Conservation (phyloP, 2,797 vertebrate genomes). For the Phoeniculus purpureus region DNA sequence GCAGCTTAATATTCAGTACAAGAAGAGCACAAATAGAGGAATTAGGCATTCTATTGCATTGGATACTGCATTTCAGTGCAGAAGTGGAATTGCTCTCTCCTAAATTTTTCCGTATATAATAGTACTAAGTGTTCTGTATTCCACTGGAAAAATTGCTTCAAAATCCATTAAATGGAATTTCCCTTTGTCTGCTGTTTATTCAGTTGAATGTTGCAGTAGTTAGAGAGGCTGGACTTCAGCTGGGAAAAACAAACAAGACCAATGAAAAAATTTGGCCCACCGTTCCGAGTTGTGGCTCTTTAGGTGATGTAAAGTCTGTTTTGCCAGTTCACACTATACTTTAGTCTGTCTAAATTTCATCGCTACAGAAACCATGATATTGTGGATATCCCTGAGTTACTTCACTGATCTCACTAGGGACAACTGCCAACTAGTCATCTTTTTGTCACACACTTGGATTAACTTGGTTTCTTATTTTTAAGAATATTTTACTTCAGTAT, state of each 20-base stretch:
- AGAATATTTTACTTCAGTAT: not conserved
- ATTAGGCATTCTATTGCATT: conserved; percentile 6
- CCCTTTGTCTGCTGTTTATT: not conserved
- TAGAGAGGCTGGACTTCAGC: not conserved
- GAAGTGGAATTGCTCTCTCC: not conserved
- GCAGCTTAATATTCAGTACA: not conserved
- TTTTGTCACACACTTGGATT: not conserved
- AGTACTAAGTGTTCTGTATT: not conserved
- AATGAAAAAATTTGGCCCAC: not conserved
- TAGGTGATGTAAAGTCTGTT: not conserved
- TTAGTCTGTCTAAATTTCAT: not conserved
- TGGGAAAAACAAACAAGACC: conserved; percentile 22
- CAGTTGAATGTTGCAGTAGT: conserved; percentile 5
- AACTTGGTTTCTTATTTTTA: not conserved
- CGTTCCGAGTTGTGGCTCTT: not conserved
- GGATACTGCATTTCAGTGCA: not conserved
- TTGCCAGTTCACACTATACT: not conserved
- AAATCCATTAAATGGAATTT: conserved; percentile 22
- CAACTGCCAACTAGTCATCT: not conserved
- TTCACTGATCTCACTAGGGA: not conserved
- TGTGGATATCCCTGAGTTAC: not conserved
- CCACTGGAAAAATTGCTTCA: conserved; percentile 27
- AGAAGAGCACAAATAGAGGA: not conserved
- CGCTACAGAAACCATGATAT: not conserved
- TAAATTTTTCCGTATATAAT: conserved; percentile 1